phyloP scores from a whole-genome alignment of 2,113 vertebrate species.

The Amblyopsis rosae region DNA sequence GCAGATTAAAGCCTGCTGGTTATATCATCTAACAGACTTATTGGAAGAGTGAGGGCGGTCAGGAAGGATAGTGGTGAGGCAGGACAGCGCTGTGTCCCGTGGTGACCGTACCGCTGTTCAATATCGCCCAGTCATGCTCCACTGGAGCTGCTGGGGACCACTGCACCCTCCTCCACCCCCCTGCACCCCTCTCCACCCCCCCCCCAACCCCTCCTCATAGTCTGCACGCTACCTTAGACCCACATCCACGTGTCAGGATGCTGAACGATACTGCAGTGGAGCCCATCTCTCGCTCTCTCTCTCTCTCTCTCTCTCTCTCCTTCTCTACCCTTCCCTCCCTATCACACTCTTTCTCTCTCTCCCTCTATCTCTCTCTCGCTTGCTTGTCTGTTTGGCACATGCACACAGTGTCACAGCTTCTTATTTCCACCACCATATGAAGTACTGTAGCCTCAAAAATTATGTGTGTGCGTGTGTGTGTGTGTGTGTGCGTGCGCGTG shows the following conservation, averaged over 20 bases:
- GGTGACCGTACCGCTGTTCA: background rate
- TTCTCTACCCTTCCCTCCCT: too few relatives aligned
- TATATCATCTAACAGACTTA: constrained; percentile 51
- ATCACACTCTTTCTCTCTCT: too few relatives aligned
- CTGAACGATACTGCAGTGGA: constrained; percentile 58
- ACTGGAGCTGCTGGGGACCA: background rate
- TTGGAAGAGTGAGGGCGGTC: background rate
- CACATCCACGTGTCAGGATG: constrained; percentile 56
- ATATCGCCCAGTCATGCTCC: background rate
- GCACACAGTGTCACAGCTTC: constrained; percentile 55
- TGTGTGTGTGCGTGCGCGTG: background rate
- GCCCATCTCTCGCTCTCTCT: background rate
- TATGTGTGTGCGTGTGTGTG: background rate
- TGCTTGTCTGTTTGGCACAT: background rate
- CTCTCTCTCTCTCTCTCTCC: background rate
- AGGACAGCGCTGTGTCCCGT: too few relatives aligned
- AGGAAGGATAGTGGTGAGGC: too few relatives aligned
- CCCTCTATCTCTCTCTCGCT: too few relatives aligned
- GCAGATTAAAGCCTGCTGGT: constrained; percentile 63
- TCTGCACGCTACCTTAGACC: constrained; percentile 45
- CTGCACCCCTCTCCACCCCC: background rate
- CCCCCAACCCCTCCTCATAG: constrained; percentile 33
- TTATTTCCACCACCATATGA: constrained; percentile 36
- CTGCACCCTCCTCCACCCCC: constrained; percentile 7
- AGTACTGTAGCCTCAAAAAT: background rate